These are phyloP conservation scores for Spodoptera littoralis DNA, from an alignment of 2,888 invertebrate genomes.

Conservation along the genomic window DNA sequence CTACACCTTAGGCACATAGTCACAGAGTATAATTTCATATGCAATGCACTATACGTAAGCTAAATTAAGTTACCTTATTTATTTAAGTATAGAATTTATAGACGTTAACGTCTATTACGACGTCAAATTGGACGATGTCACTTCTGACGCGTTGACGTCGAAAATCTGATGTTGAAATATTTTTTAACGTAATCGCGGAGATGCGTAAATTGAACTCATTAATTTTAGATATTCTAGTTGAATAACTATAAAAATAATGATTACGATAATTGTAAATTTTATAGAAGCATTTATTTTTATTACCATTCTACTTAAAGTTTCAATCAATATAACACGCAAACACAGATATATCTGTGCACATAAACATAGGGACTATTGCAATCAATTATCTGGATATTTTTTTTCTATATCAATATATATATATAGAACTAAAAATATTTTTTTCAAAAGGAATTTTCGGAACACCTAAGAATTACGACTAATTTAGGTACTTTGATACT, in stretches of 20 bases:
- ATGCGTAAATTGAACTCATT: background rate
- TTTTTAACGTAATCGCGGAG: slow-evolving; percentile 32
- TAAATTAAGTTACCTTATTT: slow-evolving; percentile 54
- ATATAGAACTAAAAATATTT: too few relatives aligned
- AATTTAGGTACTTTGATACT: slow-evolving; percentile 16
- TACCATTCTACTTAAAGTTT: too few relatives aligned
- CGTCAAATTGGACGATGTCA: slow-evolving; percentile 1
- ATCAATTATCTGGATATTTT: too few relatives aligned
- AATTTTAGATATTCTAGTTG: too few relatives aligned
- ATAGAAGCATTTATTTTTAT: too few relatives aligned
- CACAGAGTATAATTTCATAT: slow-evolving; percentile 51
- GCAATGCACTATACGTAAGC: slow-evolving; percentile 55
- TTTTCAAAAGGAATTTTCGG: too few relatives aligned
- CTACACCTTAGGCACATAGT: slow-evolving; percentile 17
- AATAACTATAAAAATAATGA: too few relatives aligned
- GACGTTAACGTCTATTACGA: slow-evolving; percentile 15
- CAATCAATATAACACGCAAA: too few relatives aligned
- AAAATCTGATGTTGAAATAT: slow-evolving; percentile 15
- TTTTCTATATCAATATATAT: too few relatives aligned
- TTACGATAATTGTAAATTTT: too few relatives aligned
- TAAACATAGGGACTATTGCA: too few relatives aligned
- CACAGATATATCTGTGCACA: too few relatives aligned
- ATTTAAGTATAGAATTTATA: slow-evolving; percentile 38
- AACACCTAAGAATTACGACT: background rate
- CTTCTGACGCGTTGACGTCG: slow-evolving; percentile 7